These are phyloP conservation scores for Leucopternis melanops DNA, from an alignment of 2,113 vertebrate genomes.

Conservation along the genomic window DNA sequence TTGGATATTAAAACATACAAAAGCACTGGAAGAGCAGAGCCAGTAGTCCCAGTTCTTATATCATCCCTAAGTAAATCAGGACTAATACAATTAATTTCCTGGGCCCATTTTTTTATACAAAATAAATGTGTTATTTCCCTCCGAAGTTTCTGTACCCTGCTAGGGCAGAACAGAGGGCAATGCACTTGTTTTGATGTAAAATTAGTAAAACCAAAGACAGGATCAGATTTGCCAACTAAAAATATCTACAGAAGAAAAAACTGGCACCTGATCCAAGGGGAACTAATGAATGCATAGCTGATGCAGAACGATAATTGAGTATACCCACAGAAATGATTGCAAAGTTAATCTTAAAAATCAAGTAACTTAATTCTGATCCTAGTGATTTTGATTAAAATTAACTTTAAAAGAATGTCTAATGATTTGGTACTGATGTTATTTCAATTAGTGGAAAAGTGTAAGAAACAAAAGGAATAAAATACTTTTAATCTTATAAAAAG, in stretches of 20 bases:
- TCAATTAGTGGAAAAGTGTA: constrained; percentile 8
- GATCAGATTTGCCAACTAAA: background rate
- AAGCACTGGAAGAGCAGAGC: background rate
- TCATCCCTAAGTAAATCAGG: background rate
- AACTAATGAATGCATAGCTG: background rate
- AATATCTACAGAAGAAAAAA: background rate
- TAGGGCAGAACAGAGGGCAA: background rate
- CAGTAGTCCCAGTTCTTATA: background rate
- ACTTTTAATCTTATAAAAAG: constrained; percentile 33
- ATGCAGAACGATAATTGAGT: background rate
- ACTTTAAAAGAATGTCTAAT: constrained; percentile 43
- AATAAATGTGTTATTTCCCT: background rate
- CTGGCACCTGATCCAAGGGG: background rate
- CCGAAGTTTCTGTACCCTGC: background rate
- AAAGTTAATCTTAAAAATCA: constrained; percentile 31
- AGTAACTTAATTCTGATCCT: background rate
- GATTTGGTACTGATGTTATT: background rate
- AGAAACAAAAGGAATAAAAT: constrained; percentile 56
- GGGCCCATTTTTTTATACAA: background rate
- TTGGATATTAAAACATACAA: background rate
- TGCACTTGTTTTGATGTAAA: background rate
- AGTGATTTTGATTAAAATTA: constrained; percentile 38
- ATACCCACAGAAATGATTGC: background rate
- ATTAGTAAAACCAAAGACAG: background rate
- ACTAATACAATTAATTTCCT: background rate